phyloP scores from a whole-genome alignment of 2,888 invertebrate genomes.

The Latheticus oryzae region DNA sequence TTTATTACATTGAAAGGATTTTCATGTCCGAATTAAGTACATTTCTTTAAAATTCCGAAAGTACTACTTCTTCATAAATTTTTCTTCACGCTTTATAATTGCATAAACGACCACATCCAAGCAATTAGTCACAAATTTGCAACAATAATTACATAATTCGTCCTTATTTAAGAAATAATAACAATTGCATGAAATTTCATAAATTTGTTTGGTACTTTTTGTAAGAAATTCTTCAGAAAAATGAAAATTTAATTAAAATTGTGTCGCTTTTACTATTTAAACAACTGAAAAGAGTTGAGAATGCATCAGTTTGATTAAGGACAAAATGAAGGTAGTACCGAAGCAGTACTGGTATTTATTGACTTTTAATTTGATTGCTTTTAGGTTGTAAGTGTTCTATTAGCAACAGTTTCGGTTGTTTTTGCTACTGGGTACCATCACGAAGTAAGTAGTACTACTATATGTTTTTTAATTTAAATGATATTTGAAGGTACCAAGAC shows the following conservation, averaged over 20 bases:
- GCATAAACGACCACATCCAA: slow-evolving; percentile 28
- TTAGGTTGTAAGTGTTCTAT: background rate
- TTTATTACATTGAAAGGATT: too few species aligned
- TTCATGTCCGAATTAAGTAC: too few species aligned
- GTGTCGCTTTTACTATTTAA: slow-evolving; percentile 19
- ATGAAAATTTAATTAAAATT: too few species aligned
- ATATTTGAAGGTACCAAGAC: slow-evolving; percentile 47
- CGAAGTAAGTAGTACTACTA: slow-evolving; percentile 25
- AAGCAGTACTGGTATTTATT: background rate
- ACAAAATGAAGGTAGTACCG: background rate
- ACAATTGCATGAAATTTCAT: slow-evolving; percentile 22
- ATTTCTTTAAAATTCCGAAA: too few species aligned
- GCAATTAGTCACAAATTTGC: slow-evolving; percentile 35
- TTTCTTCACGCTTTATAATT: too few species aligned
- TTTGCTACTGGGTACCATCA: slow-evolving; percentile 13
- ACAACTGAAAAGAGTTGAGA: background rate
- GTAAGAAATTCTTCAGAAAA: slow-evolving; percentile 13
- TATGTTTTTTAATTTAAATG: slow-evolving; percentile 1
- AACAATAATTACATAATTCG: slow-evolving; percentile 33
- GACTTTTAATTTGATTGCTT: background rate
- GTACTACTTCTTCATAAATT: too few species aligned
- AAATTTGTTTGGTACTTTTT: slow-evolving; percentile 18
- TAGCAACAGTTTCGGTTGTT: background rate
- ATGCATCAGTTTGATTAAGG: slow-evolving; percentile 3
- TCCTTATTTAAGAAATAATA: slow-evolving; percentile 31